A percentile compares a stretch with the other conserved stretches of the same genome.
Conservation (phyloP, 92 coral and sea anemone species). For the Plumapathes pennacea region DNA sequence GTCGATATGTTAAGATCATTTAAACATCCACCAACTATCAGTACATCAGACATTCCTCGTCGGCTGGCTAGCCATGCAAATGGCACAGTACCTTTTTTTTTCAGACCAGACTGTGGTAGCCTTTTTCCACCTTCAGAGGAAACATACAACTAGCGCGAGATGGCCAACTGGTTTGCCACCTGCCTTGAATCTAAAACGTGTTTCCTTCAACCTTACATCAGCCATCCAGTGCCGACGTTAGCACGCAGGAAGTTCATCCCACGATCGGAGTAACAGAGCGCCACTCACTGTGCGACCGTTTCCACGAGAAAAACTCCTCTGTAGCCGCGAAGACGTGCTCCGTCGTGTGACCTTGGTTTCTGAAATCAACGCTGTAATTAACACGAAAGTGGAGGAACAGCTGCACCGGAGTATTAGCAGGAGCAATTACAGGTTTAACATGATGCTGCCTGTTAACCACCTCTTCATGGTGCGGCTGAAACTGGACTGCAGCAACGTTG, state of each 20-base stretch:
- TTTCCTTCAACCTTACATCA: background rate
- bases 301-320: slow-evolving; percentile 45
- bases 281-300: slow-evolving; percentile 31
- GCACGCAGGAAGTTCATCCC: slow-evolving; percentile 15
- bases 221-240: background rate
- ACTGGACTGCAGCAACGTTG: slow-evolving; percentile 25
- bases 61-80: slow-evolving; percentile 49
- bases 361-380: slow-evolving; percentile 33
- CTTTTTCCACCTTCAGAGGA: slow-evolving; percentile 9
- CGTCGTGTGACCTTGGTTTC: slow-evolving; percentile 38
- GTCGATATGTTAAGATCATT: slow-evolving; percentile 36
- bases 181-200: slow-evolving; percentile 14
- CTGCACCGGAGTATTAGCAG: slow-evolving; percentile 32
- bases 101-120: slow-evolving; percentile 34
- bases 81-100: slow-evolving; percentile 12
- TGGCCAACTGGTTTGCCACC: slow-evolving; percentile 17
- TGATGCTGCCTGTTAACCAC: slow-evolving; percentile 53
- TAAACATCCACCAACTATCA: slow-evolving; percentile 36
- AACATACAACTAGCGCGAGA: slow-evolving; percentile 23
- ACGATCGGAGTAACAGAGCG: slow-evolving; percentile 31
- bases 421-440: slow-evolving; percentile 43
- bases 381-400: slow-evolving; percentile 45
- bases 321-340: slow-evolving; percentile 19
- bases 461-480: slow-evolving; percentile 53
- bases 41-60: slow-evolving; percentile 40